Evolutionary conservation across 2,888 invertebrate genomes (phyloP).

Genomic region (Cylindroiulus punctatus): DNA sequence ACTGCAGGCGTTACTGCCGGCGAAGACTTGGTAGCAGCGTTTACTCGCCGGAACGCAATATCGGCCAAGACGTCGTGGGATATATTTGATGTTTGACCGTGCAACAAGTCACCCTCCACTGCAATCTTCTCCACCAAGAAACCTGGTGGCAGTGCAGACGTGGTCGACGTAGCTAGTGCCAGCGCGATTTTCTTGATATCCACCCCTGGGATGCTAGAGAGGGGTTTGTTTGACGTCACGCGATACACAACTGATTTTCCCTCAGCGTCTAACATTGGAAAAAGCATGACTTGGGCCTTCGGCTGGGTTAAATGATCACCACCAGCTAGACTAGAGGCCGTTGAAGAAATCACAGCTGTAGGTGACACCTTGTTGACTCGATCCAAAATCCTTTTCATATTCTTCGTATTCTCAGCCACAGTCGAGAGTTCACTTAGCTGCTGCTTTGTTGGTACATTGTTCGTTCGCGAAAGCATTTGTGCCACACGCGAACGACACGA

Average conservation of each 20-base stretch:
- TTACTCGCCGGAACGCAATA: background rate
- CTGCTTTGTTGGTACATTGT: background rate
- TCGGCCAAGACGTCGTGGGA: background rate
- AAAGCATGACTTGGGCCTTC: slow-evolving; percentile 42
- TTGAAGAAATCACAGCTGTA: slow-evolving; percentile 13
- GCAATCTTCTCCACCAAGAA: background rate
- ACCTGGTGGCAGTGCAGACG: background rate
- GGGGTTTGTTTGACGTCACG: background rate
- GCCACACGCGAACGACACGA: background rate
- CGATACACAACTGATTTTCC: slow-evolving; percentile 50
- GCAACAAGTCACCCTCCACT: slow-evolving; percentile 5
- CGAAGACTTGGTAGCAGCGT: background rate
- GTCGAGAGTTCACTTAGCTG: background rate
- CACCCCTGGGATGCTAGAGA: slow-evolving; percentile 3
- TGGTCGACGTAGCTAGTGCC: background rate
- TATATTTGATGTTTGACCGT: background rate
- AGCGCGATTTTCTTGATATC: background rate
- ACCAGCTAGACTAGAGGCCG: background rate
- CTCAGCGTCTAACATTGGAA: slow-evolving; percentile 10
- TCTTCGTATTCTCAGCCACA: slow-evolving; percentile 21
- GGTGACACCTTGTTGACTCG: background rate
- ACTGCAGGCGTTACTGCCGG: background rate
- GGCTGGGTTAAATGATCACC: background rate
- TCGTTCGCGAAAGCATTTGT: background rate
- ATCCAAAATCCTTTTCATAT: background rate